phyloP scores from a whole-genome alignment of 1,140 invertebrate species.

The Ridgeia piscesae region DNA sequence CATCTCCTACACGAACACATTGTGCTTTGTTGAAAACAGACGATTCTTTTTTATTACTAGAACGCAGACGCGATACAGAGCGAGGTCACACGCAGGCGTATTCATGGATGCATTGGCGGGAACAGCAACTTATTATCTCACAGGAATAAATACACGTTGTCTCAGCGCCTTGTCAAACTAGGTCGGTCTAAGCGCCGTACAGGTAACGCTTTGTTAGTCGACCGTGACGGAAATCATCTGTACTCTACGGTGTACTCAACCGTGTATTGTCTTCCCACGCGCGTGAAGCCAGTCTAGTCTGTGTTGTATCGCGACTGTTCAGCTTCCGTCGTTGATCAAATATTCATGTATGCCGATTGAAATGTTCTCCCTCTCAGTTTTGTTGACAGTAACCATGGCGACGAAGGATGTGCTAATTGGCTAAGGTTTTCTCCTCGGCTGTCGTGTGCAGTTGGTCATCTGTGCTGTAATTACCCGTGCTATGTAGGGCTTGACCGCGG shows the following conservation, averaged over 20 bases:
- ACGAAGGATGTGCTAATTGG: background rate
- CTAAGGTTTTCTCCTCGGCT: background rate
- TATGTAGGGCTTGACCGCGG: background rate
- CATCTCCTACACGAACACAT: background rate
- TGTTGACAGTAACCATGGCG: background rate
- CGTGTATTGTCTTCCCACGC: background rate
- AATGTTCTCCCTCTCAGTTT: background rate
- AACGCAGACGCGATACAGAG: background rate
- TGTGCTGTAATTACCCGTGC: background rate
- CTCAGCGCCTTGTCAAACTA: background rate
- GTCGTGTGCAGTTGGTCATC: too few species aligned
- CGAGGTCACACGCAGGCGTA: background rate
- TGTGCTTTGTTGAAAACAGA: background rate
- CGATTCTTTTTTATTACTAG: background rate
- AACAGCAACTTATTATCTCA: background rate
- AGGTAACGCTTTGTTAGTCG: background rate
- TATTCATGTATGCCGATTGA: background rate
- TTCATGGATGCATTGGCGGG: background rate
- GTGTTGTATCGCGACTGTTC: background rate
- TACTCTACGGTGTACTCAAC: background rate
- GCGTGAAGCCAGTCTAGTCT: background rate
- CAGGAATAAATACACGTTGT: background rate
- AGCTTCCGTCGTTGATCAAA: background rate
- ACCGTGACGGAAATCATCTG: background rate
- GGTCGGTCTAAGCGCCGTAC: background rate